These are phyloP conservation scores for Bubalus kerabau DNA, from an alignment of 2,113 vertebrate genomes.

Conservation along the genomic window DNA sequence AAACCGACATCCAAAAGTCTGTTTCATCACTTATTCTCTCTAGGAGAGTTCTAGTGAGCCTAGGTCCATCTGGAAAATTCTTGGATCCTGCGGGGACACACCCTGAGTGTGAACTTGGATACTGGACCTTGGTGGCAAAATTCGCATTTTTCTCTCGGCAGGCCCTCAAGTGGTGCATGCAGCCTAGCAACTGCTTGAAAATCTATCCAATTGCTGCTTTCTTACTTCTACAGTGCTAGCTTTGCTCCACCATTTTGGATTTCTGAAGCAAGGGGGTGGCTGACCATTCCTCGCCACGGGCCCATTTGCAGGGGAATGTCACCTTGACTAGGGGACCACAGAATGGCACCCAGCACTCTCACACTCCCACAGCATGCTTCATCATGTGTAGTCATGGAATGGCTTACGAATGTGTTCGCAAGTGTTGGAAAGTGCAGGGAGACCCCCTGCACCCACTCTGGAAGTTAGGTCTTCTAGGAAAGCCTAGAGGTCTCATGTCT, in stretches of 20 bases:
- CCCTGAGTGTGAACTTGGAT: not conserved
- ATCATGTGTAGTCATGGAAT: not conserved
- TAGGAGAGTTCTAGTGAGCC: not conserved
- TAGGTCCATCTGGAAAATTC: not conserved
- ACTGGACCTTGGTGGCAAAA: not conserved
- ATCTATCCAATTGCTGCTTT: not conserved
- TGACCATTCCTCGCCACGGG: rapidly evolving
- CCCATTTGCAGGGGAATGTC: not conserved
- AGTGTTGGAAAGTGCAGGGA: not conserved
- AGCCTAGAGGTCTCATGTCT: not conserved
- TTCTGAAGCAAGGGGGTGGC: rapidly evolving
- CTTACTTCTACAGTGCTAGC: not conserved
- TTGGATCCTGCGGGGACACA: not conserved
- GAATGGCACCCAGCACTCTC: not conserved
- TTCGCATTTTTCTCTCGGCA: not conserved
- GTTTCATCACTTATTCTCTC: not conserved
- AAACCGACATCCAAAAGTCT: not conserved
- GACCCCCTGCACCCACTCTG: not conserved
- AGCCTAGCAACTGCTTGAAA: not conserved
- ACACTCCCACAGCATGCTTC: not conserved
- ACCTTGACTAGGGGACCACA: not conserved
- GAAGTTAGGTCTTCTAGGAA: not conserved
- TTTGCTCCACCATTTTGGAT: not conserved
- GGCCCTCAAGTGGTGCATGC: not conserved
- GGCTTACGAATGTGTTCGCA: not conserved